phyloP scores from a whole-genome alignment of 1,140 invertebrate species.

The Drosophila nikananu region DNA sequence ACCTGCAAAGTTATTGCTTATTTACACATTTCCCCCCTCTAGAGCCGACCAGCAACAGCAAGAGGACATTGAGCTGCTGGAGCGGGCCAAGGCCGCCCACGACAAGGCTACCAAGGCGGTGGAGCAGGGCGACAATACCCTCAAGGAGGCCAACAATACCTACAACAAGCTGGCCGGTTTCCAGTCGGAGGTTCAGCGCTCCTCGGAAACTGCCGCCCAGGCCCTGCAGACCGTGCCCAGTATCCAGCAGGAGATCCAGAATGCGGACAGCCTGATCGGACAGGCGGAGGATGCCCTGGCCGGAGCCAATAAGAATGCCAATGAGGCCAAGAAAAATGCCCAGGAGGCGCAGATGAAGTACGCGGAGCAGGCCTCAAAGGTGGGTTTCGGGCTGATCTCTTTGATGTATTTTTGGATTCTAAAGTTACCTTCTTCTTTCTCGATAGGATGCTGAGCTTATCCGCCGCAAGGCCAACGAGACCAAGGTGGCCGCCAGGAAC shows the following conservation, averaged over 20 bases:
- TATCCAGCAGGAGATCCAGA: slow-evolving; percentile 88
- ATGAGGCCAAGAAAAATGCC: slow-evolving; percentile 91
- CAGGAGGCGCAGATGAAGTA: slow-evolving; percentile 90
- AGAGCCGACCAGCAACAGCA: slow-evolving; percentile 82
- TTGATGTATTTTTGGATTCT: too few relatives aligned
- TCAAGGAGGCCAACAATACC: slow-evolving; percentile 94
- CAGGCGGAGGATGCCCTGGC: slow-evolving; percentile 89
- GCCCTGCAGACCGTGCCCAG: slow-evolving; percentile 91
- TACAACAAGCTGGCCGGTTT: slow-evolving; percentile 93
- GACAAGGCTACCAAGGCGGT: slow-evolving; percentile 93
- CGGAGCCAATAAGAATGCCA: slow-evolving; percentile 92
- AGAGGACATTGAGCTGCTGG: slow-evolving; percentile 86
- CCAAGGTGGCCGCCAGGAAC: slow-evolving; percentile 90
- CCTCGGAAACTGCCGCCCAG: slow-evolving; percentile 89
- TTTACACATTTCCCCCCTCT: background rate
- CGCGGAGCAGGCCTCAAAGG: slow-evolving; percentile 91
- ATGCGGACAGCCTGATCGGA: slow-evolving; percentile 87
- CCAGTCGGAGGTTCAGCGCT: slow-evolving; percentile 94
- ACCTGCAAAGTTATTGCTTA: background rate
- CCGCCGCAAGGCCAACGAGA: slow-evolving; percentile 90
- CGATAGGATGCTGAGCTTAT: slow-evolving; percentile 90
- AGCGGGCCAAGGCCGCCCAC: slow-evolving; percentile 89
- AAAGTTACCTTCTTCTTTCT: background rate
- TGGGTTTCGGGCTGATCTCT: slow-evolving; percentile 59
- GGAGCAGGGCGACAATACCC: slow-evolving; percentile 92